A percentile compares a stretch with the other conserved stretches of the same genome.
Conservation (phyloP, 1,140 invertebrate species). For the Meloidogyne exigua region DNA sequence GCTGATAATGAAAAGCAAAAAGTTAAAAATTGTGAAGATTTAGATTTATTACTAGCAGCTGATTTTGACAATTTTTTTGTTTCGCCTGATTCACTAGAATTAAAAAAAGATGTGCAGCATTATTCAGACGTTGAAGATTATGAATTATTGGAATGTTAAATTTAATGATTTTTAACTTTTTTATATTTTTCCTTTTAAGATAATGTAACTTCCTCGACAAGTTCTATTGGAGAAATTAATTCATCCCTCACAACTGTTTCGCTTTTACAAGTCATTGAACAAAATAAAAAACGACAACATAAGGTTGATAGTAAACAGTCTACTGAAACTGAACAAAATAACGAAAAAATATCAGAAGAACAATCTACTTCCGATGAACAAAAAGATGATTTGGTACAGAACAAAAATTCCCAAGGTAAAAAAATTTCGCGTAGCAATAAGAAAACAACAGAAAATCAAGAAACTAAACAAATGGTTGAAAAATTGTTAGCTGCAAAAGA, state of each 20-base stretch:
- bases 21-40: slow-evolving; percentile 13
- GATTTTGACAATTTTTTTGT: slow-evolving; percentile 24
- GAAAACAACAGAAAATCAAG: background rate
- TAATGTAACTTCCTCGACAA: background rate
- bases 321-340: background rate
- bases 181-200: slow-evolving; percentile 2
- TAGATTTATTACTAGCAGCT: background rate
- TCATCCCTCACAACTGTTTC: background rate
- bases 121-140: slow-evolving; percentile 7
- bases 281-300: background rate
- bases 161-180: background rate
- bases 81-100: slow-evolving; percentile 19
- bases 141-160: background rate
- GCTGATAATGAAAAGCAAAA: background rate
- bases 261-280: slow-evolving; percentile 4
- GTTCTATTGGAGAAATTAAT: background rate
- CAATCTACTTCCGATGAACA: background rate
- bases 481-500: background rate
- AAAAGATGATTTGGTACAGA: background rate
- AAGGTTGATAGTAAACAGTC: background rate
- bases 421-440: background rate
- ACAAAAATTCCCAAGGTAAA: background rate
- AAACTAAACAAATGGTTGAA: slow-evolving; percentile 17
- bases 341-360: background rate
- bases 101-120: slow-evolving; percentile 10